These are phyloP conservation scores for Elachura formosa DNA, from an alignment of 2,113 vertebrate species.

Conservation along the genomic window DNA sequence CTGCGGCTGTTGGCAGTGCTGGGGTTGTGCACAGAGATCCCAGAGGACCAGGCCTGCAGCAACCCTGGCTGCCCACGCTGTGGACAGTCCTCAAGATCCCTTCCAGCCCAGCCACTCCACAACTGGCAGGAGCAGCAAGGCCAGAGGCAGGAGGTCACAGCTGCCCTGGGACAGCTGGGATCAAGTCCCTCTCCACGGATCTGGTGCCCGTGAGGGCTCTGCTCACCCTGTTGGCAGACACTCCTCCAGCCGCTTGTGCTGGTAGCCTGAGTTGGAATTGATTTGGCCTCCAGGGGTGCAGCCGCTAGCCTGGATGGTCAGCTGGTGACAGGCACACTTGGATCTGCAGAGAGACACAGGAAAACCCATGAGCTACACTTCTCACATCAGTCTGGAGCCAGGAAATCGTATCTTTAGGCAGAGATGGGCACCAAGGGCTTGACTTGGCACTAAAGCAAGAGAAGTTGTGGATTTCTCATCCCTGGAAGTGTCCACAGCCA, in stretches of 20 bases:
- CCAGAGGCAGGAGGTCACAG: accelerated
- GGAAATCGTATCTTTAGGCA: accelerated
- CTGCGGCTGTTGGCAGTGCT: too few relatives aligned
- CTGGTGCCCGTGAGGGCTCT: background rate
- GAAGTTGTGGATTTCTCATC: background rate
- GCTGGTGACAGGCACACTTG: constrained; percentile 92
- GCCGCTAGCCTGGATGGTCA: constrained; percentile 89
- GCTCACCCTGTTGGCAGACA: constrained; percentile 94
- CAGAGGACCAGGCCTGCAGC: accelerated
- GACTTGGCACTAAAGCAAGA: background rate
- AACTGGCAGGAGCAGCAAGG: accelerated
- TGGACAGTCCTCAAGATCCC: background rate
- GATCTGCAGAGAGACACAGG: constrained; percentile 68
- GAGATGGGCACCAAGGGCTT: accelerated
- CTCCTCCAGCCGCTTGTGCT: constrained; percentile 90
- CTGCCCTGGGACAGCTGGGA: background rate
- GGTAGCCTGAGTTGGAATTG: constrained; percentile 86
- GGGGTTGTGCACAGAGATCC: accelerated
- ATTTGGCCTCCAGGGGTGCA: constrained; percentile 91
- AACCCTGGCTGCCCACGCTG: accelerated
- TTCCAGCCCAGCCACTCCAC: background rate
- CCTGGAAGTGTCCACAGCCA: background rate
- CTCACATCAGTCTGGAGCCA: accelerated
- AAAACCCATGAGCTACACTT: background rate
- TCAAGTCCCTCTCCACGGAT: accelerated